Base-by-base conservation (phyloP, 2,888 invertebrate genomes). In the Ophioninae sp. region DNA sequence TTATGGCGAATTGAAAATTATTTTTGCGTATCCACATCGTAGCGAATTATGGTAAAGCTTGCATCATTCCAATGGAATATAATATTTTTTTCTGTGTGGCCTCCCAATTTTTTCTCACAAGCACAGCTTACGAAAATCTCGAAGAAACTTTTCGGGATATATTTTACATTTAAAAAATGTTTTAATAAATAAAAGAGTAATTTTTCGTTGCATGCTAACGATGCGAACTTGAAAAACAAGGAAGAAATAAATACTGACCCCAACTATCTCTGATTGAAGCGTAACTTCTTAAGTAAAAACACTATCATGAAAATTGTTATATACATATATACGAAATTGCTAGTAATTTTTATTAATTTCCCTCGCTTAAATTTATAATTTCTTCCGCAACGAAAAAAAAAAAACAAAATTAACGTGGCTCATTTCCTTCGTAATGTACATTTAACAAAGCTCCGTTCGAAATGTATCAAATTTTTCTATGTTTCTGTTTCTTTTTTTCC, bases 401-500 rank as follows among this genome's bases (percentile, higher is more conserved):
- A 62, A 13, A 61, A 23, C 8, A 64, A 62, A 64, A 30, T 8
- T 17, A 30, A 23, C 20, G 57, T 39, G 13, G 21, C 30, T n/a
- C 23, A 64, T 61, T 17, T 44, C 17, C 41, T 23, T 37, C n/a
- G 8, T n/a, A 37, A 37, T 56, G 6, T 57, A n/a, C 8, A 59
- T 10, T 20, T 30, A 3, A 67, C 41, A 57, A 67, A 39, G 5
- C 65, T 41, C 17, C 10, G 41, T 76, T 21, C 64, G 17, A 64
- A 62, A 69, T 69, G 30, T 72, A 76, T 83, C 37, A 50, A 37
- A 61, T 73, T 62, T 69, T 44, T 70, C 23, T 23, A 44, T 64
- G 69, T 56, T 82, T 67, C 75, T 79, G 1, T 30, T 30, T 72
- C 17, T 78, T 82, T 81, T 56, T 79, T 57, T 73, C 61, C 78